These are phyloP conservation scores for Myrmophylax atrothorax DNA, from an alignment of 2,113 vertebrate species.

Conservation along the genomic window DNA sequence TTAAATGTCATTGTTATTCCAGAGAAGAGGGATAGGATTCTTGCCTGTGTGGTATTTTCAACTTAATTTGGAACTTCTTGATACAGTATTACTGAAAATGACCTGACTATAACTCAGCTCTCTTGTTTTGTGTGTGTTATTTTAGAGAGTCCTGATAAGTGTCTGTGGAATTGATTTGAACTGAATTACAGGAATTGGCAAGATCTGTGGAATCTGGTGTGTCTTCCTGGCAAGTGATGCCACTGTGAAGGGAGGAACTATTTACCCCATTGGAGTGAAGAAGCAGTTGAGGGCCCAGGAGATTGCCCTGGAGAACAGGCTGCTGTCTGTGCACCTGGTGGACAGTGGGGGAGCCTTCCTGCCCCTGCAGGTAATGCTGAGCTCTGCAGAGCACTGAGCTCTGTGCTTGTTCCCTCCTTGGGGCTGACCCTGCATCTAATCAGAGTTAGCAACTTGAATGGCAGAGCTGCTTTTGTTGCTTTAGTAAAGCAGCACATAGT, in stretches of 20 bases:
- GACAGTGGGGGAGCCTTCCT: conserved; percentile 87
- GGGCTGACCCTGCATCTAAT: not conserved
- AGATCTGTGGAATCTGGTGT: conserved; percentile 85
- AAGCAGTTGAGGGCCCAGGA: conserved; percentile 85
- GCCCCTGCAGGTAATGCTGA: conserved; percentile 78
- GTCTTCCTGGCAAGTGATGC: conserved; percentile 83
- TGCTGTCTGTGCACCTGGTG: conserved; percentile 81
- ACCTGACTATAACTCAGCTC: rapidly evolving
- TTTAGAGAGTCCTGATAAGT: not conserved
- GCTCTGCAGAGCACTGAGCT: not conserved
- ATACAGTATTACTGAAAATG: not conserved
- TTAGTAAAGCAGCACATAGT: not conserved
- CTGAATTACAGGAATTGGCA: conserved; percentile 76
- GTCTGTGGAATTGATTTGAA: not conserved
- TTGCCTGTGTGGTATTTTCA: not conserved
- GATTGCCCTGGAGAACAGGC: conserved; percentile 83
- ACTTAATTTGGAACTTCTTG: not conserved
- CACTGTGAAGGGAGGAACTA: conserved; percentile 85
- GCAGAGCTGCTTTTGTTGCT: not conserved
- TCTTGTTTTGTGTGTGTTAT: not conserved
- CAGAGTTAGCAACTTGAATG: not conserved
- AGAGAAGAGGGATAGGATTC: not conserved
- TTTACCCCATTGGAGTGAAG: conserved; percentile 85
- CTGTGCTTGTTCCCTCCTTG: not conserved
- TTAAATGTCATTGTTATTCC: not conserved